phyloP scores from a whole-genome alignment of 2,888 invertebrate genomes.

The Scaptomyza tumidula region DNA sequence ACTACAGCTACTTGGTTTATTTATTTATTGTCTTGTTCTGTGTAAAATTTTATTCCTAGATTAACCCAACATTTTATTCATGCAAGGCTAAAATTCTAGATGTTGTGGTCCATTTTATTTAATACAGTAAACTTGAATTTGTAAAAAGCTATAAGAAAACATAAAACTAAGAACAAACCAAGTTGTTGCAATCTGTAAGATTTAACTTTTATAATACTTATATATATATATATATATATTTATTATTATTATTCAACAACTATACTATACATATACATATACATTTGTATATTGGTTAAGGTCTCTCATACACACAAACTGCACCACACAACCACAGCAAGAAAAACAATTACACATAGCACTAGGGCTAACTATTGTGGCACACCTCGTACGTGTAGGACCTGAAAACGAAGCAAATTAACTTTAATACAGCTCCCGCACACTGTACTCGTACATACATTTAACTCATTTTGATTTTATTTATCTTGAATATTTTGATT shows the following conservation, averaged over 20 bases:
- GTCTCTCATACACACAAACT: constrained; percentile 28
- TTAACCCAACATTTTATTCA: constrained; percentile 19
- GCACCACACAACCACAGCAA: constrained; percentile 26
- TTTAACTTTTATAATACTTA: constrained; percentile 1
- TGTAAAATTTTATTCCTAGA: constrained; percentile 26
- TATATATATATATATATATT: neutral
- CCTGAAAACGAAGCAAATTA: constrained; percentile 23
- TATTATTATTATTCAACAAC: constrained; percentile 14
- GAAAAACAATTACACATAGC: constrained; percentile 38
- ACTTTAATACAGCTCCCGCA: too few species aligned
- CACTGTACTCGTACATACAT: constrained; percentile 22
- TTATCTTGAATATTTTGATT: constrained; percentile 33
- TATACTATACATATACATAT: constrained; percentile 14
- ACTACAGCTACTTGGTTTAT: constrained; percentile 58
- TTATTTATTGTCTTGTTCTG: constrained; percentile 44
- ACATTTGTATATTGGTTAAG: constrained; percentile 49
- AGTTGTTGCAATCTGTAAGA: constrained; percentile 53
- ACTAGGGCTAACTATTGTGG: constrained; percentile 64
- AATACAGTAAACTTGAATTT: constrained; percentile 24
- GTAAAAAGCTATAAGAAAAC: constrained; percentile 8
- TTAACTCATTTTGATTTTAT: constrained; percentile 35
- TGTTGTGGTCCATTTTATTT: constrained; percentile 43
- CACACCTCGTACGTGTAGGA: constrained; percentile 56
- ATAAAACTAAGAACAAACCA: constrained; percentile 29
- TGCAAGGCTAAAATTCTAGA: constrained; percentile 41